Evolutionary conservation across 2,888 invertebrate species (phyloP), one percentile per base, ranked within the genome.

Genomic region (Netelia inedita): DNA sequence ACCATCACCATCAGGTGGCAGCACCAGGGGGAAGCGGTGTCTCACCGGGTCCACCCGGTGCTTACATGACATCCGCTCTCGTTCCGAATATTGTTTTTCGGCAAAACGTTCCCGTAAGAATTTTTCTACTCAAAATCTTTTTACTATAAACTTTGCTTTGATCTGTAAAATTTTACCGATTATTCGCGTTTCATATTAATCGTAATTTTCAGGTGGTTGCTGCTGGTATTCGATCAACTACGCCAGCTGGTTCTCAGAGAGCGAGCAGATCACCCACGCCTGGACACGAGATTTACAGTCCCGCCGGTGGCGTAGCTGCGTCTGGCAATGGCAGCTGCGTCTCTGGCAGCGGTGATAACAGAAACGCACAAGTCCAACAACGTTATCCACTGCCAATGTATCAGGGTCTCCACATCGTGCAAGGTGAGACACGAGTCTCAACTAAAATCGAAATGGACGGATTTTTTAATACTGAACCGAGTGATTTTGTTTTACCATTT

Each of bases 311-410:
- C 86, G 89, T 89, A 87, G 43, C 75, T 63, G 72, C 79, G 9
- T 53, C 71, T 72, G 83, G 69, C 14, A 82, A 81, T 74, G 83
- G 82, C 35, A 71, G 76, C 71, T 79, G 79, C 41, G 28, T 74
- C 3, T n/a, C 79, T 10, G 89, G 91, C 79, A 90, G 89, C 82
- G 92, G 91, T 75, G 93, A 93, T 86, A 88, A 88, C 69, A 91
- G 93, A 91, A 93, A 85, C 89, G 90, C 90, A 89, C 93, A 93
- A 90, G 85, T 90, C 79, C 93, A 92, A 88, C 88, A 92, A 87
- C 93, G 92, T 88, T 93, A 93, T 88, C 92, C 93, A 92, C 91
- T 93, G 92, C 93, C 93, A 92, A 92, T 93, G 91, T 93, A 93
- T 89, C 93, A 93, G 89, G 93, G 92, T 91, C 91, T 93, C 87